These are phyloP conservation scores for Drosophila obscura DNA, from an alignment of 1,140 invertebrate species.

Conservation along the genomic window DNA sequence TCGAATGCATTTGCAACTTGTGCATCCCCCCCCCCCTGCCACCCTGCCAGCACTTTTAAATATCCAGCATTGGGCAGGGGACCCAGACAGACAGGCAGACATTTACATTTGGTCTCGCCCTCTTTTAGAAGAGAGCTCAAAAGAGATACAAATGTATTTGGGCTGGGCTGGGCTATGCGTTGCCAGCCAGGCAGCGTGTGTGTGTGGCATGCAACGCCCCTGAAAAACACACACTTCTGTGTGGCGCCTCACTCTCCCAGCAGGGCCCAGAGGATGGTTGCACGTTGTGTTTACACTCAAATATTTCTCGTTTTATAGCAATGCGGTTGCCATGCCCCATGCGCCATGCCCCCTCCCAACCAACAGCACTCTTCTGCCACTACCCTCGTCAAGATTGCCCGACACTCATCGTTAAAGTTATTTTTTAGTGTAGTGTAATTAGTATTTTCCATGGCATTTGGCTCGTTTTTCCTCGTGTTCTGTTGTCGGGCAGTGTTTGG, in stretches of 20 bases:
- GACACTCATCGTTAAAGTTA: slow-evolving; percentile 67
- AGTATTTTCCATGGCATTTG: slow-evolving; percentile 56
- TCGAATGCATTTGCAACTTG: slow-evolving; percentile 65
- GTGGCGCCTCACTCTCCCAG: slow-evolving; percentile 34
- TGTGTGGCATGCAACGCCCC: slow-evolving; percentile 73
- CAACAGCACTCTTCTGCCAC: neutral
- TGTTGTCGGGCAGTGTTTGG: slow-evolving; percentile 23
- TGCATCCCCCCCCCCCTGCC: slow-evolving; percentile 4
- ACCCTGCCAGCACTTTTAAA: too few relatives aligned
- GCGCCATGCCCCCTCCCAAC: neutral
- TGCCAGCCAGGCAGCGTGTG: slow-evolving; percentile 2
- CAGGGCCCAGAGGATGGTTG: slow-evolving; percentile 7
- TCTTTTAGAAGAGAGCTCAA: slow-evolving; percentile 22
- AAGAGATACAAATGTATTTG: slow-evolving; percentile 64
- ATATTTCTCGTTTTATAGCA: slow-evolving; percentile 67
- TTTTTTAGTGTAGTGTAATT: slow-evolving; percentile 64
- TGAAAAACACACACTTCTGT: slow-evolving; percentile 70
- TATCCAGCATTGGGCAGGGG: neutral
- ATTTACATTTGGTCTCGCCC: slow-evolving; percentile 52
- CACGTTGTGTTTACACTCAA: slow-evolving; percentile 68
- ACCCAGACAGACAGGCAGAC: slow-evolving; percentile 33
- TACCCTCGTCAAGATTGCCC: slow-evolving; percentile 52
- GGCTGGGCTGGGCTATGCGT: slow-evolving; percentile 8
- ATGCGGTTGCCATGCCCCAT: slow-evolving; percentile 53
- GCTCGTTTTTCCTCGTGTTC: slow-evolving; percentile 10